A percentile compares a stretch with the other conserved stretches of the same genome.
These are phyloP conservation scores for Drosophila niveifrons DNA, from an alignment of 2,888 invertebrate species.

Conservation along the genomic window DNA sequence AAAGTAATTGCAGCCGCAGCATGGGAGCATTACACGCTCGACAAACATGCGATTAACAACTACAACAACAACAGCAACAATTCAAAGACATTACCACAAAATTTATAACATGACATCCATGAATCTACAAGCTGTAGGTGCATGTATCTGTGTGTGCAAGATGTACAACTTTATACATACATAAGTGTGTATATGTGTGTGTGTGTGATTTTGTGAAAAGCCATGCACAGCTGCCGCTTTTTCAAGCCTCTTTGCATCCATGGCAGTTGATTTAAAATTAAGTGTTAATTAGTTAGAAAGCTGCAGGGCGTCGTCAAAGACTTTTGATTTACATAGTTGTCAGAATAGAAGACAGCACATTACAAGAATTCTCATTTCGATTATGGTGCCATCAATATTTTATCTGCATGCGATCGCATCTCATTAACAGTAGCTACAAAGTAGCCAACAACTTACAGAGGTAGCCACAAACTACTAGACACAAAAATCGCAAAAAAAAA, in stretches of 20 bases:
- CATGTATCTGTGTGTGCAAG: background rate
- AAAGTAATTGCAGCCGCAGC: constrained; percentile 80
- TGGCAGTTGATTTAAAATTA: constrained; percentile 73
- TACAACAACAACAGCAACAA: constrained; percentile 66
- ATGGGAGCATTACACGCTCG: constrained; percentile 81
- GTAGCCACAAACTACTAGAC: constrained; percentile 4
- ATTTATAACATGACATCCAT: constrained; percentile 73
- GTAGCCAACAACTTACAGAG: constrained; percentile 4
- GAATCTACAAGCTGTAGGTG: constrained; percentile 21
- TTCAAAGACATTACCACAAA: constrained; percentile 81
- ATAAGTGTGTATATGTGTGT: background rate
- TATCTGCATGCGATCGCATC: constrained; percentile 11
- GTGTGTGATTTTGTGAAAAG: constrained; percentile 36
- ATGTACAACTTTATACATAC: too few relatives aligned
- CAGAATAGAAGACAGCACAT: constrained; percentile 18
- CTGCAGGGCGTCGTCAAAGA: constrained; percentile 70
- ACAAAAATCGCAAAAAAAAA: background rate
- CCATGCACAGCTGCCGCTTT: constrained; percentile 70
- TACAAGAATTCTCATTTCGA: constrained; percentile 48
- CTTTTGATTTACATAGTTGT: constrained; percentile 62
- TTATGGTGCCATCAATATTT: constrained; percentile 43
- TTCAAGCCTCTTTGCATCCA: constrained; percentile 41
- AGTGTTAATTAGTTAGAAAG: constrained; percentile 80
- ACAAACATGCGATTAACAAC: constrained; percentile 81
- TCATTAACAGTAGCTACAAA: constrained; percentile 17